Base-by-base conservation (phyloP, 2,113 vertebrate genomes). In the Cavia aperea region DNA sequence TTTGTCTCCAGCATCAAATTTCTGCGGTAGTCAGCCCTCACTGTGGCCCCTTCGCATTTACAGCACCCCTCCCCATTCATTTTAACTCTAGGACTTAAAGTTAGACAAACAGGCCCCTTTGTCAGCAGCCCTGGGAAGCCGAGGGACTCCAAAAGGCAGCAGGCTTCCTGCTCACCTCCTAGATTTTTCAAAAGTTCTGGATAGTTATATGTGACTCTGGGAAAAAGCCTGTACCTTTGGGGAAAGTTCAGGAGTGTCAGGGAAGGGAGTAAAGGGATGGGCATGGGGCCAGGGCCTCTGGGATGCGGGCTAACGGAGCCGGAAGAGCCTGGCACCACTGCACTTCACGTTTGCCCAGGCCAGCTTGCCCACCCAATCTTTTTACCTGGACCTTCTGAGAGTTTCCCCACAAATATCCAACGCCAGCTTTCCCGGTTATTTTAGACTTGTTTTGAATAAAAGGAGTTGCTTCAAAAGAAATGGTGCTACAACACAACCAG, bases 381-480 rank as follows among this genome's bases (percentile, higher is more conserved):
- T 86, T 83, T 15, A 86, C 95, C 89, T 95, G 91, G 85, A 96
- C 94, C 79, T 93, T 94, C 88, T 78, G 75, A 66, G 81, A 93
- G 82, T 92, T 95, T 86, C 60, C 88, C 89, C 84, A 95, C 94
- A 92, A 96, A 96, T 82, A 82, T 91, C 89, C 91, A 92, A 93
- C 87, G 92, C 87, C 87, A 94, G 85, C 81, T 78, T 94, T 95
- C 90, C 94, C 1, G 23, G 95, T 95, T 95, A 95, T 94, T 96
- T 94, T 94, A 95, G 95, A 94, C 94, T 97, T 97, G 96, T 97
- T 97, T 89, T 93, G 96, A 95, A 96, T 75, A 86, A 97, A 97
- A 97, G 65, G 89, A 95, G 96, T 94, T 33, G 51, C 95, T 95
- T 96, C 95, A 97, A 96, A 12, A 6, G 93, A 91, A 95, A 94